Evolutionary conservation across 2,797 vertebrate genomes (phyloP).

Genomic region (Typhlichthys subterraneus): DNA sequence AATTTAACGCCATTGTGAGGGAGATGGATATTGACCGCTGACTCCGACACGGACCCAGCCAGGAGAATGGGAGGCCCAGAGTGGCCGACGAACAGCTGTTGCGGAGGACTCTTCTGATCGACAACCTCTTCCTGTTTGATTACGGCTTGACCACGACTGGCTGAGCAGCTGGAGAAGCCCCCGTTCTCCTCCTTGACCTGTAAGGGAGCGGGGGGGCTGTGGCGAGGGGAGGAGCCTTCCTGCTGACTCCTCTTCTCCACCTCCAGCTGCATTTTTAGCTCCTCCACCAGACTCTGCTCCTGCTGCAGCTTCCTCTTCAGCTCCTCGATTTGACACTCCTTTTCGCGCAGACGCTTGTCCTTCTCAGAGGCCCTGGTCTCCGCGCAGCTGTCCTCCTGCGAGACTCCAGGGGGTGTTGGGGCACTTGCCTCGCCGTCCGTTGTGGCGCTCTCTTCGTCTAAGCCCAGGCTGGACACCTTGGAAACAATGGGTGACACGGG

Average conservation of each 20-base stretch:
- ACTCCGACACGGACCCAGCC: slow-evolving; percentile 78
- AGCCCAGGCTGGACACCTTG: slow-evolving; percentile 81
- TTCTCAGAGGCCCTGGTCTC: slow-evolving; percentile 80
- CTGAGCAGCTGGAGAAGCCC: slow-evolving; percentile 46
- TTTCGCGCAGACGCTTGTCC: slow-evolving; percentile 92
- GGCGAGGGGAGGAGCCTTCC: slow-evolving; percentile 51
- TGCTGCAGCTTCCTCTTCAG: slow-evolving; percentile 92
- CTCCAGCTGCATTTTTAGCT: slow-evolving; percentile 94
- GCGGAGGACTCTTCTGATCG: slow-evolving; percentile 36
- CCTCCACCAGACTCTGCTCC: slow-evolving; percentile 94
- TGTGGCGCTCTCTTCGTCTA: slow-evolving; percentile 82
- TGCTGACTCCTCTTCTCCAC: slow-evolving; percentile 90
- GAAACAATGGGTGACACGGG: slow-evolving; percentile 88
- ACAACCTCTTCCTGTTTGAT: slow-evolving; percentile 82
- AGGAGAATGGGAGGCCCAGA: slow-evolving; percentile 79
- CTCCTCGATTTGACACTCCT: slow-evolving; percentile 95
- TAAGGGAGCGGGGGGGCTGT: slow-evolving; percentile 48
- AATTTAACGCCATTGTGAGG: slow-evolving; percentile 77
- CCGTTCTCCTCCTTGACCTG: slow-evolving; percentile 82
- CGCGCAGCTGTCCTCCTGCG: slow-evolving; percentile 58
- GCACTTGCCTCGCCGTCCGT: slow-evolving; percentile 77
- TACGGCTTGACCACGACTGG: slow-evolving; percentile 63
- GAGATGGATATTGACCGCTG: slow-evolving; percentile 73
- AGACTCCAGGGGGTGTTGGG: slow-evolving; percentile 75
- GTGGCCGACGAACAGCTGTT: slow-evolving; percentile 63